Percentiles rank a stretch among this genome's conserved stretches.
These are phyloP conservation scores for Rhopalosiphum padi DNA, from an alignment of 1,140 invertebrate genomes.

Conservation along the genomic window DNA sequence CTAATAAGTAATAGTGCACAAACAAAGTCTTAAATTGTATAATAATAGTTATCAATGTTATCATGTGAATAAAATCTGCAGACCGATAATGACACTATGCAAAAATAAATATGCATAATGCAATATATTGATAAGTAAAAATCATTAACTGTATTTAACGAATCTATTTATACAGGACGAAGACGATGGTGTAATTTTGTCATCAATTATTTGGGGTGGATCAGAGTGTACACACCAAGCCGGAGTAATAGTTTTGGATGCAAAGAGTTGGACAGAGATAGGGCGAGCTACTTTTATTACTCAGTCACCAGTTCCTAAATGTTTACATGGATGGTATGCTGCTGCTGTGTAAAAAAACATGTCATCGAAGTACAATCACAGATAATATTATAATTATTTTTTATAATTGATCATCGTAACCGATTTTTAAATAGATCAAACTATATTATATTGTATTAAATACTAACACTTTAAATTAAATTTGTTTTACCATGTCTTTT, in stretches of 20 bases:
- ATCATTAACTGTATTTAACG: background rate
- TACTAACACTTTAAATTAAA: background rate
- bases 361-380: background rate
- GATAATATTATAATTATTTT: background rate
- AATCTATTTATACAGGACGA: constrained; percentile 67
- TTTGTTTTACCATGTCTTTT: background rate
- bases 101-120: background rate
- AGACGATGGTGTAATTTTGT: constrained; percentile 78
- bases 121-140: background rate
- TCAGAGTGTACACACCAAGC: constrained; percentile 68
- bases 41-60: too few relatives aligned
- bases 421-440: background rate
- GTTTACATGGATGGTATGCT: constrained; percentile 78
- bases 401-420: background rate
- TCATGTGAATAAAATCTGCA: background rate
- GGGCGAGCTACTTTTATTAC: constrained; percentile 74
- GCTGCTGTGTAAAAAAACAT: background rate
- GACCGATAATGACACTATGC: background rate
- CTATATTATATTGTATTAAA: background rate
- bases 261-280: constrained; percentile 72
- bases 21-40: too few relatives aligned
- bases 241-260: constrained; percentile 74
- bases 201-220: constrained; percentile 73
- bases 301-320: constrained; percentile 77
- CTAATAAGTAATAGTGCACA: too few relatives aligned